Conservation (phyloP, 2,113 vertebrate species). For the Laterallus jamaicensis region DNA sequence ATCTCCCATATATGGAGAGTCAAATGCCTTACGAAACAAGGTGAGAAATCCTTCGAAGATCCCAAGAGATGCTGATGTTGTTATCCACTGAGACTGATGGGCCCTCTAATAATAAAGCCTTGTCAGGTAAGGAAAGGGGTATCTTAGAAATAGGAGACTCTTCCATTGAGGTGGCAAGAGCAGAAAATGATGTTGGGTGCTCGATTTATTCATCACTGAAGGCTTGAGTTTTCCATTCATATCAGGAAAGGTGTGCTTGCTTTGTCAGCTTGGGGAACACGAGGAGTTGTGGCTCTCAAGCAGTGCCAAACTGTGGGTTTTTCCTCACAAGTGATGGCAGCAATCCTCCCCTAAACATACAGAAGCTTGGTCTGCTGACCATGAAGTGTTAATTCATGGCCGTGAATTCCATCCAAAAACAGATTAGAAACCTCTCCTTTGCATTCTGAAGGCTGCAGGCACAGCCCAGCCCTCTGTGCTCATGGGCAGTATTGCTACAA, state of each 20-base stretch:
- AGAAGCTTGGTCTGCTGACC: background rate
- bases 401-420: background rate
- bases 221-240: background rate
- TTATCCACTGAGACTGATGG: background rate
- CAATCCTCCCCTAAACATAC: background rate
- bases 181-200: background rate
- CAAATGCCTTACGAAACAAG: background rate
- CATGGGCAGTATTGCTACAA: background rate
- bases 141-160: background rate
- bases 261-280: background rate
- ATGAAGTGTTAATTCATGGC: background rate
- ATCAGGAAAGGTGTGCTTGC: background rate
- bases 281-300: background rate
- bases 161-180: background rate
- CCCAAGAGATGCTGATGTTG: background rate
- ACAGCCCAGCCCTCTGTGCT: too few species aligned
- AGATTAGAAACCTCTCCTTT: background rate
- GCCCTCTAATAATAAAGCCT: background rate
- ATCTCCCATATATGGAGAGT: background rate
- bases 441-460: background rate
- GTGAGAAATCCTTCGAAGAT: background rate
- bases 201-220: background rate
- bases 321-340: fast-evolving
- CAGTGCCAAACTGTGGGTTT: background rate
- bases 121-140: background rate